These are phyloP conservation scores for Nebria ingens DNA, from an alignment of 1,140 invertebrate species.

Conservation along the genomic window DNA sequence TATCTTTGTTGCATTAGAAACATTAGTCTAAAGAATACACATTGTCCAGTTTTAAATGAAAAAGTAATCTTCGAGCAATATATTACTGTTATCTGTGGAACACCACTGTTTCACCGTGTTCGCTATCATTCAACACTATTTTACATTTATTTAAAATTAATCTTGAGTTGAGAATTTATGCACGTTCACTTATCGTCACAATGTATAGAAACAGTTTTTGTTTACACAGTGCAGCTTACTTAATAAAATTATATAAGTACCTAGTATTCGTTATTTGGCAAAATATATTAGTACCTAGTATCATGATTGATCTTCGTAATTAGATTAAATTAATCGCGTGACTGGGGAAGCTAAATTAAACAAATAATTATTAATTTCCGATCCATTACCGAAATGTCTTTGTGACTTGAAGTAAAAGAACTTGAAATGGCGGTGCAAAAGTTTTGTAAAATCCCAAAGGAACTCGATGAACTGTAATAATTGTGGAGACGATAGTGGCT, in stretches of 20 bases:
- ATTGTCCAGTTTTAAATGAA: too few species aligned
- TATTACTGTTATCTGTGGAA: conserved; percentile 5
- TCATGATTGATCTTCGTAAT: background rate
- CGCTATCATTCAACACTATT: conserved; percentile 9
- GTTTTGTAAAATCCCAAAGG: background rate
- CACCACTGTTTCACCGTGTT: background rate
- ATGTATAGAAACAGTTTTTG: background rate
- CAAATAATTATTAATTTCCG: conserved; percentile 3
- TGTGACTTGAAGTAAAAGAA: background rate
- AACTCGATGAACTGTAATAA: conserved; percentile 1
- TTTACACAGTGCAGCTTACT: background rate
- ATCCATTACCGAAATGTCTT: background rate
- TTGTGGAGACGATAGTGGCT: background rate
- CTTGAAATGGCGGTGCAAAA: background rate
- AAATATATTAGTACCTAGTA: background rate
- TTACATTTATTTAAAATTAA: conserved; percentile 10
- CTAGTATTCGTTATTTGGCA: background rate
- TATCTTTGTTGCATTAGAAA: too few species aligned
- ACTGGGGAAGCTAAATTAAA: background rate
- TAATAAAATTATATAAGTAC: too few species aligned
- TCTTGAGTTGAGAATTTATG: conserved; percentile 1
- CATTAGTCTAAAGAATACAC: too few species aligned
- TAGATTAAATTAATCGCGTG: too few species aligned
- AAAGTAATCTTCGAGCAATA: conserved; percentile 2
- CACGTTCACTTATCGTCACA: background rate